Percentiles rank a stretch among this genome's conserved stretches.
phyloP scores from a whole-genome alignment of 2,113 vertebrate genomes.

The Pachyramphus minor region DNA sequence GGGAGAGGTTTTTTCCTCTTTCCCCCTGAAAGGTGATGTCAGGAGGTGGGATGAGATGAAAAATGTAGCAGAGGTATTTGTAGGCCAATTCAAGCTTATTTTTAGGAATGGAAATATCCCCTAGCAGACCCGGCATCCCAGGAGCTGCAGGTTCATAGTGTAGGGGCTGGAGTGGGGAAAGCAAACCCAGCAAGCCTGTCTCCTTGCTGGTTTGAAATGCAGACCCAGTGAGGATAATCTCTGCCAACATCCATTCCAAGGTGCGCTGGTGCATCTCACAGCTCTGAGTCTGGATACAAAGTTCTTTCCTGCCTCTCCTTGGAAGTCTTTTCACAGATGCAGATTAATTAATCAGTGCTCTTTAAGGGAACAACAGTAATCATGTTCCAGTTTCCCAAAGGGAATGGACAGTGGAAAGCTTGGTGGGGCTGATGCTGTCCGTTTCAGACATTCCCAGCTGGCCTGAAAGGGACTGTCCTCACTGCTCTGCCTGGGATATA shows the following conservation, averaged over 20 bases:
- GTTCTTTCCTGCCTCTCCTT: background rate
- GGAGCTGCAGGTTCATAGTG: rapidly evolving
- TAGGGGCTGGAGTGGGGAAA: rapidly evolving
- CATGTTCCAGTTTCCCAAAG: background rate
- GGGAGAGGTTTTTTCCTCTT: background rate
- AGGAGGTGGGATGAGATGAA: background rate
- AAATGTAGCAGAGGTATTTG: rapidly evolving
- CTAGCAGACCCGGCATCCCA: background rate
- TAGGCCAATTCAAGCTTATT: background rate
- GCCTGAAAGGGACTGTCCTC: background rate
- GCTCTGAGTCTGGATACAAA: background rate
- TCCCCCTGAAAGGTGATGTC: background rate
- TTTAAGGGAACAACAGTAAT: background rate
- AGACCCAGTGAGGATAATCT: background rate
- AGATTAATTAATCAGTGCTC: background rate
- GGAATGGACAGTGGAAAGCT: background rate
- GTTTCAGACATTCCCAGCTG: background rate
- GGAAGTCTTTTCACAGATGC: background rate
- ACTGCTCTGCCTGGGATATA: rapidly evolving
- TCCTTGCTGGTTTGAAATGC: rapidly evolving
- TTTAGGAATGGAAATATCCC: background rate
- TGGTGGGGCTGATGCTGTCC: background rate
- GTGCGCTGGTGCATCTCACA: background rate
- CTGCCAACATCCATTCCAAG: rapidly evolving
- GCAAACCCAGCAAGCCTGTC: rapidly evolving